Base-by-base conservation (phyloP, 2,888 invertebrate genomes). In the Gonocerus acuteangulatus region DNA sequence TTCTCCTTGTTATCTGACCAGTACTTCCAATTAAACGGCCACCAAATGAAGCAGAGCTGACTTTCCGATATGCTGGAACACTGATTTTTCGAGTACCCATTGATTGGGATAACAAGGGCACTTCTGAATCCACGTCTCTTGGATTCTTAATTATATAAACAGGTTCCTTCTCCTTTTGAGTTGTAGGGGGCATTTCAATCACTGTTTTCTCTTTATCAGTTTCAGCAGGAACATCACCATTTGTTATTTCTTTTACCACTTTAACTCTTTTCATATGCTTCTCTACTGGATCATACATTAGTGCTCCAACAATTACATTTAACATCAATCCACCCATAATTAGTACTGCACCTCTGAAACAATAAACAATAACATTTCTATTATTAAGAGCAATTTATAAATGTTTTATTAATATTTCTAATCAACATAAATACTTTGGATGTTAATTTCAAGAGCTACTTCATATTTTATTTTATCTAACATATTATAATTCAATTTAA, bases 281-380 rank as follows among this genome's bases (percentile, higher is more conserved):
- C 66, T 87, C 86, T 0, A 90, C 90, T 0, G 90, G 90, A 65
- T 90, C 87, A 74, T 90, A 91, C 49, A 91, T 82, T 13, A 90
- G 73, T 2, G 90, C 89, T 0, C 89, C 87, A 9, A 89, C 87
- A 82, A 88, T 87, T 0, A 88, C 87, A 73, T 92, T 89, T 49
- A 91, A 74, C 69, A 89, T 87, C 15, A 90, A 77, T 11, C 85
- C 91, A 21, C 90, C 90, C 77, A 91, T 82, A 60, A 91, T 82
- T 22, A 91, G 75, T 3, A 89, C 85, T 2, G 90, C 84, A 13
- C 88, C 90, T 71, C 89, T 87, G 78, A 9, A 48, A 21, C 9
- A 16, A 52, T 19, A 59, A 39, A 52, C 19, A 44, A 42, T n/a
- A 4, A n/a, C 15, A 42, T 13, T 19, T 18, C 13, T 2, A 32